Conservation (phyloP, 2,113 vertebrate genomes). For the Sylvietta virens region DNA sequence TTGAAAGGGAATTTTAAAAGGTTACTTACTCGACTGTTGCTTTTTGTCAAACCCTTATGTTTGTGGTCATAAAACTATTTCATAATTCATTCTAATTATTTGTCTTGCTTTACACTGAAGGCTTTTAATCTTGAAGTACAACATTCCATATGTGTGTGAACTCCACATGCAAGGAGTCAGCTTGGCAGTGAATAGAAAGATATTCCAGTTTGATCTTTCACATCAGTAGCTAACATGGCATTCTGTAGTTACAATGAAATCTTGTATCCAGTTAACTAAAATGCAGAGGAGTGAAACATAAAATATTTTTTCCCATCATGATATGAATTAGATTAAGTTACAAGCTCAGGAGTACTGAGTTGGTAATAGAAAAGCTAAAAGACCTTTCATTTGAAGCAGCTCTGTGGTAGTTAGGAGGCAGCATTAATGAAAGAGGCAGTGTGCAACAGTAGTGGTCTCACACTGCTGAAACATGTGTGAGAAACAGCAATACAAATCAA, state of each 20-base stretch:
- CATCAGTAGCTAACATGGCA: background rate
- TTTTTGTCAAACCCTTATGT: background rate
- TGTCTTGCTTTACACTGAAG: background rate
- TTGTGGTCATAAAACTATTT: background rate
- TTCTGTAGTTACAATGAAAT: background rate
- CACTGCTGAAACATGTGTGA: background rate
- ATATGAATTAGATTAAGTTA: background rate
- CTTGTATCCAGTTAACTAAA: background rate
- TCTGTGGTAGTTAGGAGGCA: constrained; percentile 21
- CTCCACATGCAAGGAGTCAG: background rate
- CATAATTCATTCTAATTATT: background rate
- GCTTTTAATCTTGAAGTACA: background rate
- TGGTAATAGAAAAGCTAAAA: constrained; percentile 1
- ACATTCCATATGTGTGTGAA: background rate
- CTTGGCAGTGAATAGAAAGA: background rate
- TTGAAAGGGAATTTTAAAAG: background rate
- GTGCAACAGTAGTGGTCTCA: background rate
- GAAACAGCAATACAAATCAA: constrained; percentile 28
- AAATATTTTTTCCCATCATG: background rate
- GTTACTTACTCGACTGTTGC: background rate
- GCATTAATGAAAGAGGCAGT: constrained; percentile 16
- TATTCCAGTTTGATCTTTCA: background rate
- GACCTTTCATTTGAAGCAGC: constrained; percentile 4
- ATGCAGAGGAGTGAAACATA: background rate
- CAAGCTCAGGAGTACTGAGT: background rate